Conservation (phyloP, 2,888 invertebrate species). For the Cephus pulcher region DNA sequence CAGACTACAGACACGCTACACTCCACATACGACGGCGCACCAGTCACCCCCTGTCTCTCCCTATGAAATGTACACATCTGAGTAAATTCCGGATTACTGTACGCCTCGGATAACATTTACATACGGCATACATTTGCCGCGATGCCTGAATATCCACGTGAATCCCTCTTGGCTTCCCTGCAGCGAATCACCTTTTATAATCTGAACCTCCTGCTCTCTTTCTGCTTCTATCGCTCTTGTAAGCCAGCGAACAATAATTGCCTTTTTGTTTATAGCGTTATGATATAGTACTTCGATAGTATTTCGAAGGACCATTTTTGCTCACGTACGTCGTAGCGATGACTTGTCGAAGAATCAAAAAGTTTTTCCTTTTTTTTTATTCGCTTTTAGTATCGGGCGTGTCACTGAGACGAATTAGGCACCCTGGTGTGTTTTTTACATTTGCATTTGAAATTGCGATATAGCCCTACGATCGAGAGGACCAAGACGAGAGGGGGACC, state of each 20-base stretch:
- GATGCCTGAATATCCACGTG: background rate
- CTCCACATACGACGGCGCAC: background rate
- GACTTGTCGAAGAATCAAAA: background rate
- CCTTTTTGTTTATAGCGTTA: no score
- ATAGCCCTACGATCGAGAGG: conserved; percentile 39
- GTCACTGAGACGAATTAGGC: background rate
- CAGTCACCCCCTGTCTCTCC: background rate
- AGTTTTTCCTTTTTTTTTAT: background rate
- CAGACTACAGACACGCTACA: background rate
- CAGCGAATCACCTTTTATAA: background rate
- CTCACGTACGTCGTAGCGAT: background rate
- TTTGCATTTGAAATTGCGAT: conserved; percentile 62
- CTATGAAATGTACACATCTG: conserved; percentile 46
- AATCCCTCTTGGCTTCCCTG: background rate
- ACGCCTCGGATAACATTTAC: conserved; percentile 59
- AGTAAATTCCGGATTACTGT: conserved; percentile 59
- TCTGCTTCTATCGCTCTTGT: background rate
- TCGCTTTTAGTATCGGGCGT: background rate
- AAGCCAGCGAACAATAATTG: no score
- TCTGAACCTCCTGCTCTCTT: background rate
- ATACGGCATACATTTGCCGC: conserved; percentile 54
- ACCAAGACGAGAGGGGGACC: background rate
- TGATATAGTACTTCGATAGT: no score
- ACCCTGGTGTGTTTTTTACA: conserved; percentile 21
- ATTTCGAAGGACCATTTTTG: no score